Evolutionary conservation across 2,797 vertebrate species (phyloP), one percentile per base, ranked within the genome.

Genomic region (Sparidentex hasta): DNA sequence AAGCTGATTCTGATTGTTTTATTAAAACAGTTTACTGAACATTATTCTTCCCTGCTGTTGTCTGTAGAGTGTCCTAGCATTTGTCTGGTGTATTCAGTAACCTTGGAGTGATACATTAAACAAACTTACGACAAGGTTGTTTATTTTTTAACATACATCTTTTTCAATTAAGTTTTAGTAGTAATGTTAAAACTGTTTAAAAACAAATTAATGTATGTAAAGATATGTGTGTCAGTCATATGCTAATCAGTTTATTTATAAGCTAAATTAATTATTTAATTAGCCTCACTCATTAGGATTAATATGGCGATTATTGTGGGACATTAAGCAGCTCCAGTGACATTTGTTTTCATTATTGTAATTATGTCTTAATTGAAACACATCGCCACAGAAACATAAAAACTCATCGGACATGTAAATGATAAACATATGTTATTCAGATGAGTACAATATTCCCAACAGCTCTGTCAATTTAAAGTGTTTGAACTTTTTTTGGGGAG

Each of bases 341-440:
- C 65, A 71, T 82, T 82, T 76, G 56, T 82, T 80, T 76, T 59
- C 29, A 85, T 85, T 72, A 63, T 64, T 50, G 16, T 64, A 47
- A 51, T 52, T 56, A 52, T 61, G 64, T 29, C 16, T 38, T 46
- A 27, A 47, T 55, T 21, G 11, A 83, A 68, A 65, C 41, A 56
- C 13, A 11, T 29, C 5, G 7, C 25, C 3, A 73, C 27, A 12
- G 44, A 58, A 75, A 59, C 20, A 74, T 1, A 11, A 63, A 56
- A 46, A 52, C 18, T 3, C 1, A 51, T 68, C 1, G n/a, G n/a
- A 48, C 29, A 13, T 21, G 41, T 14, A 3, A 23, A 25, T 46
- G 52, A 8, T 54, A 59, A 64, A 41, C 2, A 0, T 18, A 47
- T n/a, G n/a, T 75, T 54, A 27, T 51, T 65, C 29, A 52, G 25